Percentiles rank a stretch among this genome's conserved stretches.
These are phyloP conservation scores for Echeneis naucrates DNA, from an alignment of 2,797 vertebrate species.

Conservation along the genomic window DNA sequence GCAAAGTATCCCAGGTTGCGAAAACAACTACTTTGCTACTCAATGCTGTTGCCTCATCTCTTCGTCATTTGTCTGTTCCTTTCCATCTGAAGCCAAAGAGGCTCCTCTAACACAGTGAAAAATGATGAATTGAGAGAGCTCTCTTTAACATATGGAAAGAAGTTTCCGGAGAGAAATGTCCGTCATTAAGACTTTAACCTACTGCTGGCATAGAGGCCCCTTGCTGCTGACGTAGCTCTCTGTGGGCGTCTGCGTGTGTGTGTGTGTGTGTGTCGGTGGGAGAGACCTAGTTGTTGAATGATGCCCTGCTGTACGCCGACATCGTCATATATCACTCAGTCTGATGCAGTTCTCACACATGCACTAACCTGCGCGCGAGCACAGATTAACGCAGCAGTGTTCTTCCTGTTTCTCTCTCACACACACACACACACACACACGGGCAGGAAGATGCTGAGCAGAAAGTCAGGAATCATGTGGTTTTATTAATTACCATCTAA, in stretches of 20 bases:
- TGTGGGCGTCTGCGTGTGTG: conserved; percentile 45
- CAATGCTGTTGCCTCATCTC: background rate
- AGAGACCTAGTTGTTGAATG: conserved; percentile 45
- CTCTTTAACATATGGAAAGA: conserved; percentile 72
- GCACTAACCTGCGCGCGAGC: background rate
- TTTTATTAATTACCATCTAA: conserved; percentile 85
- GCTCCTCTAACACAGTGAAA: conserved; percentile 59
- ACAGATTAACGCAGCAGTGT: background rate
- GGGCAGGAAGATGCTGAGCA: conserved; percentile 39
- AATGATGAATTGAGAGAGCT: conserved; percentile 51
- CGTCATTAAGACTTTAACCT: conserved; percentile 81
- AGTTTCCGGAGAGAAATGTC: conserved; percentile 65
- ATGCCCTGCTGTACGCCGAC: conserved; percentile 66
- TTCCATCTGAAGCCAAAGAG: conserved; percentile 12
- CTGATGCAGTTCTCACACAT: conserved; percentile 46
- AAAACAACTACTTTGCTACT: background rate
- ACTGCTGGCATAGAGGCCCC: conserved; percentile 70
- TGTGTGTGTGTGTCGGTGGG: conserved; percentile 18
- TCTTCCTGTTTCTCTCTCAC: background rate
- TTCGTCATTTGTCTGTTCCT: background rate
- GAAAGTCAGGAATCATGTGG: conserved; percentile 75
- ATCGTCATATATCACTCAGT: conserved; percentile 72
- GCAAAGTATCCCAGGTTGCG: background rate
- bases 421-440: conserved; percentile 14
- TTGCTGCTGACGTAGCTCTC: conserved; percentile 73